Percentiles rank a stretch among this genome's conserved stretches.
Conservation (phyloP, 2,888 invertebrate genomes). For the Drosophila barbarae region DNA sequence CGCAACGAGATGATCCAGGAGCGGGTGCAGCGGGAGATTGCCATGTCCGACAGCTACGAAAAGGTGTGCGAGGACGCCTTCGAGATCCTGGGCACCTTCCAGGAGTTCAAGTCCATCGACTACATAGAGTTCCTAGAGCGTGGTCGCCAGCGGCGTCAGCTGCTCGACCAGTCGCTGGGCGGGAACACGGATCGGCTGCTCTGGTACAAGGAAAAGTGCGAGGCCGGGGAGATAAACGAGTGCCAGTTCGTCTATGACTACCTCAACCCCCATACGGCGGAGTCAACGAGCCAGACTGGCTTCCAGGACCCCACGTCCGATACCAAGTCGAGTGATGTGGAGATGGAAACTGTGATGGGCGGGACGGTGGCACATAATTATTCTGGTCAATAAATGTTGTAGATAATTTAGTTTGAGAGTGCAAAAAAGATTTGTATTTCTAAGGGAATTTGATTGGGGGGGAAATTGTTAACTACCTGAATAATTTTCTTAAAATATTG, state of each 20-base stretch:
- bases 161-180: constrained; percentile 76
- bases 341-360: neutral
- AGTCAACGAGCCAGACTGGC: neutral
- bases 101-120: constrained; percentile 64
- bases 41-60: constrained; percentile 54
- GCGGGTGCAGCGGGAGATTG: constrained; percentile 59
- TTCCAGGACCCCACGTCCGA: neutral
- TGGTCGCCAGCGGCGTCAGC: constrained; percentile 71
- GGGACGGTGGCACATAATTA: too few species aligned
- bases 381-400: constrained; percentile 7
- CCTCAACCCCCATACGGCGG: constrained; percentile 21
- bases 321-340: neutral
- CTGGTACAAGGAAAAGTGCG: constrained; percentile 65
- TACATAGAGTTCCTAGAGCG: constrained; percentile 76
- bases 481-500: neutral
- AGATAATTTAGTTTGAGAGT: too few species aligned
- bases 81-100: constrained; percentile 52
- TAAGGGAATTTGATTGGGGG: neutral
- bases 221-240: constrained; percentile 54
- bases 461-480: too few species aligned
- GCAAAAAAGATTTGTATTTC: neutral
- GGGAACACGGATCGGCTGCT: constrained; percentile 73
- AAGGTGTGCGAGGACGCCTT: constrained; percentile 56
- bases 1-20: constrained; percentile 74
- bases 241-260: constrained; percentile 72